A percentile compares a stretch with the other conserved stretches of the same genome.
Conservation (phyloP, 2,797 vertebrate species). For the Alosa sapidissima region DNA sequence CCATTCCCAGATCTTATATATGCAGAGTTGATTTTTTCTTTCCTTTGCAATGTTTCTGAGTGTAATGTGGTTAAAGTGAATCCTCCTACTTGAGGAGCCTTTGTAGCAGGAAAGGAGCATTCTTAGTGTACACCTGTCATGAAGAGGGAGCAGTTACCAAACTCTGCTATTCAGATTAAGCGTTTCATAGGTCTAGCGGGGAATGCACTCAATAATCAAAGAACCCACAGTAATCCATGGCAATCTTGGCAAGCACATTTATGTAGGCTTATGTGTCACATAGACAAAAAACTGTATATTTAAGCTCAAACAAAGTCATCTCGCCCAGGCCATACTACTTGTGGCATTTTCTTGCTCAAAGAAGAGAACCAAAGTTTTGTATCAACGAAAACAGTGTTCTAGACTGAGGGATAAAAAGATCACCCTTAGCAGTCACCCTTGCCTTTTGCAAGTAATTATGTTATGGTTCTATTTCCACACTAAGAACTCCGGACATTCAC, state of each 20-base stretch:
- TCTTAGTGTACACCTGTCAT: neutral
- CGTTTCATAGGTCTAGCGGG: neutral
- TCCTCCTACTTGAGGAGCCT: neutral
- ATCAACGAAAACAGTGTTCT: neutral
- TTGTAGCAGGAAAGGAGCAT: neutral
- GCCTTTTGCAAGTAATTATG: conserved; percentile 4
- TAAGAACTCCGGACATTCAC: conserved; percentile 19
- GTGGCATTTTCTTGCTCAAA: no score
- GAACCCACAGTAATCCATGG: neutral
- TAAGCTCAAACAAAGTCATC: neutral
- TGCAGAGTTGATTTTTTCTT: neutral
- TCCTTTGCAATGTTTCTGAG: neutral
- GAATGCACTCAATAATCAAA: neutral
- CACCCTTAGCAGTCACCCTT: neutral
- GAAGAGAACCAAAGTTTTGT: neutral
- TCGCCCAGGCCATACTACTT: no score
- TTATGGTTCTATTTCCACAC: conserved; percentile 17
- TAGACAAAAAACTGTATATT: neutral
- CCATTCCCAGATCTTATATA: neutral
- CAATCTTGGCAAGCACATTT: neutral
- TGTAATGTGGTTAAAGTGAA: neutral
- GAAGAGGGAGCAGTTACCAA: neutral
- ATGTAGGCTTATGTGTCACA: neutral
- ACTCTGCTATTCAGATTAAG: neutral
- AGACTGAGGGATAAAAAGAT: neutral